Percentiles rank a stretch among this genome's conserved stretches.
Evolutionary conservation across 2,888 invertebrate species (phyloP).

Genomic region (Pegoplata infirma): DNA sequence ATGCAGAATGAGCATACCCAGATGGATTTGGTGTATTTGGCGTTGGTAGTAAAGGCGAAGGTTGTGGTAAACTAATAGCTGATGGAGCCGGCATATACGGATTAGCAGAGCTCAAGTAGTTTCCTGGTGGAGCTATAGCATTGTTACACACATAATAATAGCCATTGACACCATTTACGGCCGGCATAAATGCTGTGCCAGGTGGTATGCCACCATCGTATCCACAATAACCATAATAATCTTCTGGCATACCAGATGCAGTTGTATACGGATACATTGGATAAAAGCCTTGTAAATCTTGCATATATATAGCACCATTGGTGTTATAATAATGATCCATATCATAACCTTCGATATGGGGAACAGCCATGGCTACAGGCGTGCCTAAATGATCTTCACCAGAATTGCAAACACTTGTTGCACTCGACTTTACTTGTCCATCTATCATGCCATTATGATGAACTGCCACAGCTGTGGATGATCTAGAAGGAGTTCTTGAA

Average conservation of each 20-base stretch:
- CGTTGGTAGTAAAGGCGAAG: constrained; percentile 38
- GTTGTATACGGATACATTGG: constrained; percentile 60
- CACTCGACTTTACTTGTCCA: constrained; percentile 9
- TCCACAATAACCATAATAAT: constrained; percentile 64
- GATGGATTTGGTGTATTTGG: constrained; percentile 34
- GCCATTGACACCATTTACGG: constrained; percentile 54
- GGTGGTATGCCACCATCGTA: constrained; percentile 65
- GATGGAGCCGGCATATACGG: constrained; percentile 23
- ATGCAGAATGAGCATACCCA: constrained; percentile 24
- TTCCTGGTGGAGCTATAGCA: constrained; percentile 30
- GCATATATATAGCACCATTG: constrained; percentile 48
- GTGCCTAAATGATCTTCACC: constrained; percentile 24
- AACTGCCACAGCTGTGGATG: constrained; percentile 10
- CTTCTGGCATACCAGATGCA: constrained; percentile 60
- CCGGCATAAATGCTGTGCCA: constrained; percentile 61
- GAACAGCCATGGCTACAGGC: constrained; percentile 9
- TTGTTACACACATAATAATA: constrained; percentile 63
- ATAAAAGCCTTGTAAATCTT: constrained; percentile 64
- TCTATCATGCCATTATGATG: constrained; percentile 19
- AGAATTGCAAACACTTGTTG: constrained; percentile 1
- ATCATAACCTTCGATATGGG: constrained; percentile 48
- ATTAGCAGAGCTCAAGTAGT: constrained; percentile 35
- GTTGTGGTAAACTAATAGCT: constrained; percentile 24
- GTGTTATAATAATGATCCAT: constrained; percentile 55
- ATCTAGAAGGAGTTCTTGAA: constrained; percentile 45